Percentiles rank a stretch among this genome's conserved stretches.
Conservation (phyloP, 1,140 invertebrate species). For the Pogonus chalceus region DNA sequence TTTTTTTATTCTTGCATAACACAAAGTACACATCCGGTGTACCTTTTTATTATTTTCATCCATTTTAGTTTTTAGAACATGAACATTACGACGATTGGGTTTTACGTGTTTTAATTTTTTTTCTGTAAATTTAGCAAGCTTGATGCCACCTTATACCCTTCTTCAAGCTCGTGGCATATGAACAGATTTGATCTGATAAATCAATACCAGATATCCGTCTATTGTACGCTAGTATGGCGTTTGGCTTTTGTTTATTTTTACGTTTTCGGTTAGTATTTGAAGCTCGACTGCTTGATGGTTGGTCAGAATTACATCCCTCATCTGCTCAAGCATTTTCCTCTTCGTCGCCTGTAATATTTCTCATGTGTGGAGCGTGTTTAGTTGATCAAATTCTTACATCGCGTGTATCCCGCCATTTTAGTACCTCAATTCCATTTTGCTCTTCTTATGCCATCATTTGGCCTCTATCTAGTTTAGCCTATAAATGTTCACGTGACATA, state of each 20-base stretch:
- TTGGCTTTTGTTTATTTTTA: too few relatives aligned
- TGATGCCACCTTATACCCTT: slow-evolving; percentile 22
- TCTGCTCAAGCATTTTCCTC: not conserved
- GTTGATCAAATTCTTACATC: slow-evolving; percentile 25
- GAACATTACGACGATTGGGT: not conserved
- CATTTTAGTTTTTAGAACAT: slow-evolving; percentile 2
- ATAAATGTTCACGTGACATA: slow-evolving; percentile 15
- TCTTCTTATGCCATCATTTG: slow-evolving; percentile 20
- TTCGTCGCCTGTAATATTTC: not conserved
- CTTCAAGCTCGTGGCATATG: slow-evolving; percentile 22
- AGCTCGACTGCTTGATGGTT: too few relatives aligned
- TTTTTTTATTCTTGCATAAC: slow-evolving; percentile 1
- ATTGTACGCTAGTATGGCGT: too few relatives aligned
- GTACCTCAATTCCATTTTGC: slow-evolving; percentile 19
- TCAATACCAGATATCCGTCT: too few relatives aligned
- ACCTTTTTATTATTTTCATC: slow-evolving; percentile 4
- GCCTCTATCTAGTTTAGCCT: slow-evolving; percentile 19
- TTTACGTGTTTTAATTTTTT: not conserved
- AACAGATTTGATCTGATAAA: slow-evolving; percentile 17
- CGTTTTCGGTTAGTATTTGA: too few relatives aligned
- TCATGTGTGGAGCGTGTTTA: slow-evolving; percentile 14
- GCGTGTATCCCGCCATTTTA: slow-evolving; percentile 25
- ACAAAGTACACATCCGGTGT: not conserved
- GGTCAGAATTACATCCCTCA: not conserved
- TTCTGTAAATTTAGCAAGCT: slow-evolving; percentile 12